Base-by-base conservation (phyloP, 1,140 invertebrate species). In the Dendroctonus ponderosae region DNA sequence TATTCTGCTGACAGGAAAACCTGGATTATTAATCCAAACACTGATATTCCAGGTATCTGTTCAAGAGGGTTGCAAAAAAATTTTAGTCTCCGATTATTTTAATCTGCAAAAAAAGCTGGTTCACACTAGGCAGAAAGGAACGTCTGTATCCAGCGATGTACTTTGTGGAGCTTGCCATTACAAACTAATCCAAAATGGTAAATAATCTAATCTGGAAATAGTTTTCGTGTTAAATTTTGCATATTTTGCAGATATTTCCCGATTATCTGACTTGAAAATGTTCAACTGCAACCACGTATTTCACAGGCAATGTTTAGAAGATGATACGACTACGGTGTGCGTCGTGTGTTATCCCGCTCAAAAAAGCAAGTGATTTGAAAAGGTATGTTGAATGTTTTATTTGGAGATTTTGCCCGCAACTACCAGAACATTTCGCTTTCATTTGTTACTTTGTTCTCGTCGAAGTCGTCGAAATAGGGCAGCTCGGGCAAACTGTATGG, bases 281-380 rank as follows among this genome's bases (percentile, higher is more conserved):
- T 98, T 95, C 78, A 91, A 92, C 76, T 98, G 94, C 76, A 88
- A 88, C 68, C 95, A 98, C 81, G 85, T 87, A 0, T 97, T 95
- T 78, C 95, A 98, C 79, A 86, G 90, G 77, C 85, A 87, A 64
- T 97, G 95, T 80, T 78, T 96, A 68, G 85, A 85, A 0, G 79
- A 59, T 75, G 68, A 71, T 40, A 62, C 66, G 7, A 68, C 59
- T 6, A 70, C 60, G 26, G 26, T 26, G 14, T 79, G 77, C 54
- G 75, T 69, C 4, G 74, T 79, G 14, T 79, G 77, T 69, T 70
- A 75, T 61, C 69, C 74, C 6, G 11, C 57, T n/a, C 67, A 75
- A 26, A 51, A 74, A 65, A 58, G 56, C 49, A 26, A 71, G 62
- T 64, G 42, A 66, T 26, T 58, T 15, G 38, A 69, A 53, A 68